A percentile compares a stretch with the other conserved stretches of the same genome.
phyloP scores from a whole-genome alignment of 2,888 invertebrate genomes.

The Caenorhabditis sp. region DNA sequence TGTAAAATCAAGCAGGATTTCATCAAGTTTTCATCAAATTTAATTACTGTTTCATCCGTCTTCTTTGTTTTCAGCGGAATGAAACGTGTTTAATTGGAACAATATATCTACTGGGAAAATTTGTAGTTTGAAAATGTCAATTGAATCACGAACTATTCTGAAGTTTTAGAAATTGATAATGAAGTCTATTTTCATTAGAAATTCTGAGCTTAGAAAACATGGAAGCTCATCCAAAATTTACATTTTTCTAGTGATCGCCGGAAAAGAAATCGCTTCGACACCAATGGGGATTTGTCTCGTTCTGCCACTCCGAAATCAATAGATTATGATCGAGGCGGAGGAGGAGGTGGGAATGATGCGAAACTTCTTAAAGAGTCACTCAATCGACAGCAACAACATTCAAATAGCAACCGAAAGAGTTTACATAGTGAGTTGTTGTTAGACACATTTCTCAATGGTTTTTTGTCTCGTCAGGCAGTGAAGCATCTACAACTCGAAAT shows the following conservation, averaged over 20 bases:
- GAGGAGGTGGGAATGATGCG: not conserved
- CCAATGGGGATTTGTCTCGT: not conserved
- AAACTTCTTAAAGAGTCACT: not conserved
- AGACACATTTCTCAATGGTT: not conserved
- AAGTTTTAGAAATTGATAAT: no score
- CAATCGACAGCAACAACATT: not conserved
- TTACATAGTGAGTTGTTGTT: not conserved
- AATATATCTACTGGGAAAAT: no score
- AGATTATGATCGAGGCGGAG: not conserved
- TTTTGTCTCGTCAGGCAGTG: constrained; percentile 1
- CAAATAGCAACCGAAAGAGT: not conserved
- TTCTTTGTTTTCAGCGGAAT: no score
- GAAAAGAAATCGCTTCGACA: not conserved
- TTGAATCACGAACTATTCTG: no score
- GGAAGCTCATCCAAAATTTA: no score
- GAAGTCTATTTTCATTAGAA: no score
- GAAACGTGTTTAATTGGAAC: no score
- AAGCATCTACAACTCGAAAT: not conserved
- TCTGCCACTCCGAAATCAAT: not conserved
- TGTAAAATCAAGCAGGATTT: no score
- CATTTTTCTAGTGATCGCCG: constrained; percentile 6
- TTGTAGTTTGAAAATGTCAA: no score
- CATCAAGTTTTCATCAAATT: no score
- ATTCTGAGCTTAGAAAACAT: no score
- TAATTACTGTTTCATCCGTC: no score